These are phyloP conservation scores for Tapera naevia DNA, from an alignment of 2,797 vertebrate species.

Conservation along the genomic window DNA sequence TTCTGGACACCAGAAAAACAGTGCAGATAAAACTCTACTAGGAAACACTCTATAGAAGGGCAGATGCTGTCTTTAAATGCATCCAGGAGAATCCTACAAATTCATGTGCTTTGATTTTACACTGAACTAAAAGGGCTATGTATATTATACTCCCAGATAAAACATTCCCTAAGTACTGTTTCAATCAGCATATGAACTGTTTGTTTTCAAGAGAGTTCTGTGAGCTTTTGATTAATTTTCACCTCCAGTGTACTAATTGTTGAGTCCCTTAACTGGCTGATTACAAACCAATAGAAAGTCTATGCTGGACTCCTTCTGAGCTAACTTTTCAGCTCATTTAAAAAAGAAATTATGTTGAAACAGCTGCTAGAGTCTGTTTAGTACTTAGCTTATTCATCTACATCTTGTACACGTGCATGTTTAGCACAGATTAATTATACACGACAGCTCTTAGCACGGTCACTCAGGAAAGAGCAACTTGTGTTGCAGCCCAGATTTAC, in stretches of 20 bases:
- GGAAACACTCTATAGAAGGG: not conserved
- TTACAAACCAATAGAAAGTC: not conserved
- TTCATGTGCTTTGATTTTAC: not conserved
- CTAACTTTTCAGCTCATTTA: not conserved
- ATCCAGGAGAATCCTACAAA: not conserved
- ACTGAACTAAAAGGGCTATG: not conserved
- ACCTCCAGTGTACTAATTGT: not conserved
- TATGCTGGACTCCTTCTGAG: not conserved
- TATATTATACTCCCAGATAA: not conserved
- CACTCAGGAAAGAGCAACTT: not conserved
- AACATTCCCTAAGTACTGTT: not conserved
- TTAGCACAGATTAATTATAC: not conserved
- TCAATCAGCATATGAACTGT: not conserved
- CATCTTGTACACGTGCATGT: not conserved
- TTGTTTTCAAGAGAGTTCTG: not conserved
- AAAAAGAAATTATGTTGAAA: not conserved
- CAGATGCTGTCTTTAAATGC: not conserved
- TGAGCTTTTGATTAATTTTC: conserved; percentile 16
- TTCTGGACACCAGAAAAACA: not conserved
- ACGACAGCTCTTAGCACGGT: not conserved
- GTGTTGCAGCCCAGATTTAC: not conserved
- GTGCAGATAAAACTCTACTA: not conserved
- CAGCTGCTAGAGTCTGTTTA: not conserved
- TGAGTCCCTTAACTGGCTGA: not conserved
- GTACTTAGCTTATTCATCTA: not conserved